Evolutionary conservation across 2,797 vertebrate species (phyloP).

Genomic region (Vespertilio murinus): DNA sequence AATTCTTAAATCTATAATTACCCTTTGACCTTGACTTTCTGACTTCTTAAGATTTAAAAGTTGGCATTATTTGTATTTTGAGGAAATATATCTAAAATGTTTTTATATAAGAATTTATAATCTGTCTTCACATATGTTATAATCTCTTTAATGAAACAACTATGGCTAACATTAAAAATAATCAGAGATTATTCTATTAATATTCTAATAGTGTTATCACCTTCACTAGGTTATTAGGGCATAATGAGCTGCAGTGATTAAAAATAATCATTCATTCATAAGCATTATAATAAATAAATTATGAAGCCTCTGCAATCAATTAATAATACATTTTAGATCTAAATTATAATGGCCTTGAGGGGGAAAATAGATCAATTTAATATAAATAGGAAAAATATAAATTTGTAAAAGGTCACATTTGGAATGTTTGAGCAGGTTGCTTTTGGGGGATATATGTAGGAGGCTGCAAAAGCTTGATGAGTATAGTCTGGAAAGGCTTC

Average conservation of each 20-base stretch:
- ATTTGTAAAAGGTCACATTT: conserved; percentile 65
- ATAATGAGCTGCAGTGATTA: conserved; percentile 59
- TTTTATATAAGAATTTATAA: background rate
- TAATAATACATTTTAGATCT: conserved; percentile 59
- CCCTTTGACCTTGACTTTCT: conserved; percentile 34
- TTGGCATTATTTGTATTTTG: background rate
- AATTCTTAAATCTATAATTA: background rate
- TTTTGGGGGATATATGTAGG: conserved; percentile 52
- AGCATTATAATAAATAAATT: conserved; percentile 56
- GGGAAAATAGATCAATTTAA: conserved; percentile 40
- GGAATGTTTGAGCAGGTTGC: conserved; percentile 60
- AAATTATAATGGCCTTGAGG: background rate
- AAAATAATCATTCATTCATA: conserved; percentile 58
- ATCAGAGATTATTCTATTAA: conserved; percentile 40
- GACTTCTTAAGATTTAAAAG: background rate
- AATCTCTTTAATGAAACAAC: background rate
- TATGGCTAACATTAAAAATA: conserved; percentile 36
- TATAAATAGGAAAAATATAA: conserved; percentile 14
- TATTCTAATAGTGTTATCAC: conserved; percentile 41
- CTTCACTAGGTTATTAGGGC: conserved; percentile 20
- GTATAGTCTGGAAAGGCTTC: conserved; percentile 75
- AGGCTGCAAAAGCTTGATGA: conserved; percentile 47
- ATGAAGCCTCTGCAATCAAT: conserved; percentile 39
- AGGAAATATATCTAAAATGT: background rate
- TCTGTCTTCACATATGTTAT: background rate